Conservation (phyloP, 2,113 vertebrate species). For the Heterocephalus glaber region DNA sequence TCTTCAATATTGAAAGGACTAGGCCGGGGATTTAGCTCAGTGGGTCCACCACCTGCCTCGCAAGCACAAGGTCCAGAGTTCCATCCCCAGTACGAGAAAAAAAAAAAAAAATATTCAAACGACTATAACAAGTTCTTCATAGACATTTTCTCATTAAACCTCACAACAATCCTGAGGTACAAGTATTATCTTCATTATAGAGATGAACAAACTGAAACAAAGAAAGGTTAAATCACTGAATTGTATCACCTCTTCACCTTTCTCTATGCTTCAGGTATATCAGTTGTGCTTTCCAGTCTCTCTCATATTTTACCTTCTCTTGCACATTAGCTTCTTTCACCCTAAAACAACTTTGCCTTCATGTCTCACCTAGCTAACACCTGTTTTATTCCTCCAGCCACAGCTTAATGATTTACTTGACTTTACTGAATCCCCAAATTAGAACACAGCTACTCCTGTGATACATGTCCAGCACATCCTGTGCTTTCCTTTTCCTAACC, state of each 20-base stretch:
- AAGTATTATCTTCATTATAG: not conserved
- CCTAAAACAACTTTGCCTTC: not conserved
- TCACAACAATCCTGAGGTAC: not conserved
- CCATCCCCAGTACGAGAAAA: too few relatives aligned
- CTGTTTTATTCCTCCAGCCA: not conserved
- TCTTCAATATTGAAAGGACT: not conserved
- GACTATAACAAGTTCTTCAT: conserved; percentile 9
- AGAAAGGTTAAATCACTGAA: not conserved
- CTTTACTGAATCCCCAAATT: not conserved
- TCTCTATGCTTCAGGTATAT: not conserved
- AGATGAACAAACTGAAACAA: conserved; percentile 9
- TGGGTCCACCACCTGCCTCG: too few relatives aligned
- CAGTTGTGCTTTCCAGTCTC: not conserved
- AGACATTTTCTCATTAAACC: not conserved
- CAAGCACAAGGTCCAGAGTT: too few relatives aligned
- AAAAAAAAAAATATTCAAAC: too few relatives aligned
- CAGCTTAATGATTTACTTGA: conserved; percentile 10
- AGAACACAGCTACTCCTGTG: not conserved
- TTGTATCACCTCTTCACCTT: not conserved
- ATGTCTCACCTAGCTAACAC: not conserved
- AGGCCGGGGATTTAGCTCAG: too few relatives aligned
- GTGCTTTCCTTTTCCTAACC: not conserved
- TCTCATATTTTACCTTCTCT: not conserved
- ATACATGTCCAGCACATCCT: not conserved
- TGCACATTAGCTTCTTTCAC: not conserved